These are phyloP conservation scores for Urechis unicinctus DNA, from an alignment of 2,888 invertebrate genomes.

Conservation along the genomic window DNA sequence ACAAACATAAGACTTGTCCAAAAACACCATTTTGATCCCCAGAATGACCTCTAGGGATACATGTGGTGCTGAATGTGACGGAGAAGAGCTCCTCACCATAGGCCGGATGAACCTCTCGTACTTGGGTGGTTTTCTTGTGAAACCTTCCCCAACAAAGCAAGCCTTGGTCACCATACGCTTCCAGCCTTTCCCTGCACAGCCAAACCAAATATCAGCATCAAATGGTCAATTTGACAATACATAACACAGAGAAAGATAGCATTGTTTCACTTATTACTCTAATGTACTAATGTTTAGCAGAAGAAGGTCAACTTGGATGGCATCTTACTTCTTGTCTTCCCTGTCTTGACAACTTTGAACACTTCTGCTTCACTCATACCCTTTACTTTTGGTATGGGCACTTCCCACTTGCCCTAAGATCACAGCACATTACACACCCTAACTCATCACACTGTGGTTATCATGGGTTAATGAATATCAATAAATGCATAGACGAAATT, in stretches of 20 bases:
- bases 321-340: conserved; percentile 72
- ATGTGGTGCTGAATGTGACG: background rate
- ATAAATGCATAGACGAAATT: no score
- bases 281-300: background rate
- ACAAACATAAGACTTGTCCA: background rate
- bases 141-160: conserved; percentile 94
- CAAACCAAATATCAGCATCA: background rate
- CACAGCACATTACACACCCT: conserved; percentile 1
- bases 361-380: conserved; percentile 96
- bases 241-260: background rate
- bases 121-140: conserved; percentile 97
- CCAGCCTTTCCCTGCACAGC: conserved; percentile 74
- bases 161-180: conserved; percentile 99
- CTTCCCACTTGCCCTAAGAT: conserved; percentile 89
- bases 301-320: no score
- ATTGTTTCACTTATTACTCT: background rate
- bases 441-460: no score
- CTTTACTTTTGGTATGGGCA: conserved; percentile 95
- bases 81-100: conserved; percentile 59
- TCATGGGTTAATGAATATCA: no score
- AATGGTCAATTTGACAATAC: background rate
- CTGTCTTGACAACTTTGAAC: conserved; percentile 83
- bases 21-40: no score
- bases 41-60: background rate
- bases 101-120: conserved; percentile 97